phyloP scores from a whole-genome alignment of 2,797 vertebrate species.

The Eremophila alpestris region DNA sequence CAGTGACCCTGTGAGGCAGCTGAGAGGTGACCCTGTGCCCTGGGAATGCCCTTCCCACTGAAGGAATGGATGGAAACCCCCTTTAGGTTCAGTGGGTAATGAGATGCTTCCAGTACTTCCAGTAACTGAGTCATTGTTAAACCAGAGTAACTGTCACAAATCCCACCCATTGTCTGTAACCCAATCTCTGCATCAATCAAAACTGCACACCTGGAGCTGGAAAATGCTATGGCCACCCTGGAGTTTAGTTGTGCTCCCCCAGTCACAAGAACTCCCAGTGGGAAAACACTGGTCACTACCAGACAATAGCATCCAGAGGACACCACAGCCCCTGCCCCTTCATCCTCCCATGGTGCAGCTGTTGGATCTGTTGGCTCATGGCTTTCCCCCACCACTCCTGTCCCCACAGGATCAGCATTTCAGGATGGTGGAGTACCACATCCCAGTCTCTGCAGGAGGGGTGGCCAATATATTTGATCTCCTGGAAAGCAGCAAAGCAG shows the following conservation, averaged over 20 bases:
- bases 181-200: neutral
- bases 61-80: neutral
- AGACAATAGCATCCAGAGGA: neutral
- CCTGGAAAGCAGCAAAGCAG: conserved; percentile 88
- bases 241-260: neutral
- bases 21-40: neutral
- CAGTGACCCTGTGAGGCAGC: neutral
- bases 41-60: neutral
- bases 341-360: neutral
- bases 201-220: neutral
- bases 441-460: conserved; percentile 90
- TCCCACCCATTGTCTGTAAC: neutral
- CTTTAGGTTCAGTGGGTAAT: neutral
- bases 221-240: neutral
- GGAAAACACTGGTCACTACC: neutral
- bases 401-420: conserved; percentile 88
- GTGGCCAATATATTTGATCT: conserved; percentile 95
- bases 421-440: conserved; percentile 90
- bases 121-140: neutral
- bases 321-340: neutral
- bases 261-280: neutral
- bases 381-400: neutral
- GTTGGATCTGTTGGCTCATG: neutral
- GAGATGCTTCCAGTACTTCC: neutral
- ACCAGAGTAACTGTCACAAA: neutral